Evolutionary conservation across 53 echinoderm and acorn worm species (phyloP), one percentile per base, ranked within the genome.

Genomic region (Astropecten irregularis): DNA sequence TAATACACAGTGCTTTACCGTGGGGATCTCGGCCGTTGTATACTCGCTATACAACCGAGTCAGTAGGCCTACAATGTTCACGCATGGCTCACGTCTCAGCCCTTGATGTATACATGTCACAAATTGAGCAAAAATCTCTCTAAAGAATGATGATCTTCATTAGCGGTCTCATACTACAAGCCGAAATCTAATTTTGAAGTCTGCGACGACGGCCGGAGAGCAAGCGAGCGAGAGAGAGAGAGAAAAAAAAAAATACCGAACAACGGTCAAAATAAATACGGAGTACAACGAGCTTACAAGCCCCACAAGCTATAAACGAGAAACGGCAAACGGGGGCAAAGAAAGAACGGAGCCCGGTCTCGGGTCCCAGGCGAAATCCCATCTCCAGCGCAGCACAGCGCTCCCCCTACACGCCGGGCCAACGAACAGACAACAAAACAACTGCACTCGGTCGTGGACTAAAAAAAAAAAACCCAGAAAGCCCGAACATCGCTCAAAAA

Each of bases 131-230:
- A n/a, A n/a, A n/a, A n/a, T n/a, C n/a, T n/a, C n/a, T n/a, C n/a
- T n/a, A n/a, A 33, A 39, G 11, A 48, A 30, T 20, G 31, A 60
- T 32, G 10, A 47, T 30, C 30, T 62, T 79, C 79, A 79, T 79
- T 79, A 79, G 79, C 62, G 42, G 79, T 79, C 29, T 79, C 79
- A 62, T 28, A 79, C 52, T 42, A 79, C 62, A 48, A 61, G 32
- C 30, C 32, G 61, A 79, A 61, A 79, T 79, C 62, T 79, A 79
- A 79, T 79, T 79, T 62, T 30, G 42, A 36, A n/a, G n/a, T n/a
- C n/a, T n/a, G n/a, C n/a, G n/a, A 42, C 6, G 42, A 11, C 6
- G 42, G 42, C 6, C 42, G 42, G 42, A 42, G 42, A 42, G 42
- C 6, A 42, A 42, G 42, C 11, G 42, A 42, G 42, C 6, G 42